Base-by-base conservation (phyloP, 2,797 vertebrate genomes). In the Spinus olivaceus region DNA sequence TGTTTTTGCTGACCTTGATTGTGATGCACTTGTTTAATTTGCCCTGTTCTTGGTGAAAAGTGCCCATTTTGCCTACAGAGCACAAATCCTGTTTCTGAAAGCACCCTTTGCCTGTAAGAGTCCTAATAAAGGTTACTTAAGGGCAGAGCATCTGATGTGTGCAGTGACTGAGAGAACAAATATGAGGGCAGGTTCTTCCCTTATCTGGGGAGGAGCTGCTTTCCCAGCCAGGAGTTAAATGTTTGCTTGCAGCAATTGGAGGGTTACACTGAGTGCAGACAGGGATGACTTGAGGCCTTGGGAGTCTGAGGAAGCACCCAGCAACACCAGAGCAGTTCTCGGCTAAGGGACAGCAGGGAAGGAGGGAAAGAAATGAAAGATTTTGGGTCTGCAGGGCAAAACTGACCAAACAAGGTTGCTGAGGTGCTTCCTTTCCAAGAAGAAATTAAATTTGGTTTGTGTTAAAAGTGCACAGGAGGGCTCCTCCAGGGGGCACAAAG, bases 71-170 rank as follows among this genome's bases (percentile, higher is more conserved):
- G 56, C 63, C 57, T 23, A 14, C 17, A 57, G n/a, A 76, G 27
- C 59, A 30, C n/a, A 56, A 57, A n/a, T 41, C 27, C 41, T 42
- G 35, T 74, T 81, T 76, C 51, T 88, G 28, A 61, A 93, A 65
- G 51, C 57, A 77, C 33, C 42, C 22, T 95, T 82, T 84, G 35
- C 42, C 59, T 93, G 7, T 44, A 47, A 54, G 54, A 30, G 22
- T 82, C 35, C 13, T 41, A 96, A 90, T 96, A 95, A 95, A 96
- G 53, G 15, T 56, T 81, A 61, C 25, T 32, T 35, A 86, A 84
- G 63, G 14, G 28, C 6, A 0, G 15, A 57, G 57, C 0, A 5
- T 12, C 71, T 72, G 65, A 14, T 33, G 50, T 50, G 44, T 65
- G 41, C 25, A 70, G 20, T 28, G 9, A 69, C 35, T 42, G 19